phyloP scores from a whole-genome alignment of 2,113 vertebrate species.

The Alligator mississippiensis region DNA sequence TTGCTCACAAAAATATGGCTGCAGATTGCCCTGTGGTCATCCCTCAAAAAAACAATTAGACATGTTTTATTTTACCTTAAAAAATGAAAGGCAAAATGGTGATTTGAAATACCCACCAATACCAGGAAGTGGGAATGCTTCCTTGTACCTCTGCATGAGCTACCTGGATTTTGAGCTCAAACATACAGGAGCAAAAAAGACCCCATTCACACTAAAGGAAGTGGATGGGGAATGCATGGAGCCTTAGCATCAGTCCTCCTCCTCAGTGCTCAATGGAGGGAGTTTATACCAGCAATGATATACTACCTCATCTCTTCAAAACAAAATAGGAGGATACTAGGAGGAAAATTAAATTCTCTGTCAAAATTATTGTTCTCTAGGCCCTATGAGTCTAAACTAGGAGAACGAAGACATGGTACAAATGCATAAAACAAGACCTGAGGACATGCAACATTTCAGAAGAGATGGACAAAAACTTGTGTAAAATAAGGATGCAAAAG shows the following conservation, averaged over 20 bases:
- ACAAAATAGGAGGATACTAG: not conserved
- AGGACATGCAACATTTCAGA: no score
- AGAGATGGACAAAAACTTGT: no score
- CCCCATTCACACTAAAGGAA: not conserved
- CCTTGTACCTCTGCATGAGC: not conserved
- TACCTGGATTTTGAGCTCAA: not conserved
- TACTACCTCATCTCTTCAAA: not conserved
- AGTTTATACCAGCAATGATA: not conserved
- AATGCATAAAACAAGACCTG: no score
- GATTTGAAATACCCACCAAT: not conserved
- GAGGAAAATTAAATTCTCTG: not conserved
- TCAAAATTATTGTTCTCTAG: not conserved
- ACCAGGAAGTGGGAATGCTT: not conserved
- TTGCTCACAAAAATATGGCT: not conserved
- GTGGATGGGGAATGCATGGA: not conserved
- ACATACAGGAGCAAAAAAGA: not conserved
- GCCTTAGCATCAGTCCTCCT: fast-evolving
- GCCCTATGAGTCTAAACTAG: no score
- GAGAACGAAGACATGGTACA: no score
- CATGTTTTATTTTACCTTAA: not conserved
- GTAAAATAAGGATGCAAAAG: no score
- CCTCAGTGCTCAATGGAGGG: not conserved
- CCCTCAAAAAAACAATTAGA: not conserved
- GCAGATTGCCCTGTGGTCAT: not conserved
- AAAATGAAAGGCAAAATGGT: not conserved